Evolutionary conservation across 2,888 invertebrate genomes (phyloP).

Genomic region (Hanleya hanleyi): DNA sequence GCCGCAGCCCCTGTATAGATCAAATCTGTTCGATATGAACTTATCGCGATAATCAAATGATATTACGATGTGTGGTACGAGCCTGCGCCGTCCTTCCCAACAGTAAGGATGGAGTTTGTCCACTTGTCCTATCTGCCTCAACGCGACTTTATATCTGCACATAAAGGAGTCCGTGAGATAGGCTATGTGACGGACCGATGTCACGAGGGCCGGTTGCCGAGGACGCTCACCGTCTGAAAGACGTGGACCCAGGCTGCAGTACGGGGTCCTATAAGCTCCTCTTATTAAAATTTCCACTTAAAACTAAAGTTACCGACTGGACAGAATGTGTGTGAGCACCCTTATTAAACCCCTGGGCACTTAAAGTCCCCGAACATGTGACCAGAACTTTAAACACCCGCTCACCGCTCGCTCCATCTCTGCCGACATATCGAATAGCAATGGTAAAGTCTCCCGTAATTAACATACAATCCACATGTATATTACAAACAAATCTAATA

Average conservation of each 20-base stretch:
- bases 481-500: neutral
- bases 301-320: neutral
- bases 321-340: neutral
- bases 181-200: no score
- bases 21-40: no score
- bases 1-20: no score
- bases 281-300: conserved; percentile 7
- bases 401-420: no score
- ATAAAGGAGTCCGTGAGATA: neutral
- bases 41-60: neutral
- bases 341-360: neutral
- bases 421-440: neutral
- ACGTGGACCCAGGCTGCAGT: neutral
- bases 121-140: neutral
- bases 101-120: neutral
- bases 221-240: neutral
- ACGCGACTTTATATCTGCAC: neutral
- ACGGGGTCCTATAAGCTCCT: neutral
- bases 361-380: neutral
- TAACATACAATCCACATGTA: no score
- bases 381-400: neutral
- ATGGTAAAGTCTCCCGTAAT: no score
- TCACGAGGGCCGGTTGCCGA: no score
- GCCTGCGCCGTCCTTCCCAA: neutral
- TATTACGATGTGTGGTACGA: neutral